These are phyloP conservation scores for Dendrolimus houi DNA, from an alignment of 2,888 invertebrate genomes.

Conservation along the genomic window DNA sequence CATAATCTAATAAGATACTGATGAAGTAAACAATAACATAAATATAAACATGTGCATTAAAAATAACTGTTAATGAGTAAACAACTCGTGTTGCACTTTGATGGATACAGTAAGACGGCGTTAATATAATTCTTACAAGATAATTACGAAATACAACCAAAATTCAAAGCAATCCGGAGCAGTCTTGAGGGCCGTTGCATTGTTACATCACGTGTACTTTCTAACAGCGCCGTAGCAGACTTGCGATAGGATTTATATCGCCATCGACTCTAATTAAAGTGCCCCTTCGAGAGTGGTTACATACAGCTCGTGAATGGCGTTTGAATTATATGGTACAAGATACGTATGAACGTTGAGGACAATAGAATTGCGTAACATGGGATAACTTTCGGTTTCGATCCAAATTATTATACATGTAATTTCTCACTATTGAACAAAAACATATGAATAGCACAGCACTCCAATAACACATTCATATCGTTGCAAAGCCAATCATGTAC, in stretches of 20 bases:
- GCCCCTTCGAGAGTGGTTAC: slow-evolving; percentile 30
- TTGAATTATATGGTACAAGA: slow-evolving; percentile 37
- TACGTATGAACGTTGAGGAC: slow-evolving; percentile 28
- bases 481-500: slow-evolving; percentile 32
- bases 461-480: slow-evolving; percentile 22
- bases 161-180: slow-evolving; percentile 8
- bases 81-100: neutral
- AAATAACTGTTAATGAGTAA: neutral
- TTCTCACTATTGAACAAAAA: slow-evolving; percentile 24
- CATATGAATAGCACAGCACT: slow-evolving; percentile 13
- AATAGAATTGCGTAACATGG: slow-evolving; percentile 53
- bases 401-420: slow-evolving; percentile 33
- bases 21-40: slow-evolving; percentile 31
- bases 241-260: slow-evolving; percentile 54
- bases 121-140: neutral
- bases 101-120: neutral
- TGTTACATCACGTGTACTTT: slow-evolving; percentile 63
- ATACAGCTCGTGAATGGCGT: slow-evolving; percentile 29
- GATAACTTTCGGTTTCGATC: slow-evolving; percentile 49
- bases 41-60: neutral
- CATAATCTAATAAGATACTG: slow-evolving; percentile 12
- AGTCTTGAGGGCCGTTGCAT: slow-evolving; percentile 30
- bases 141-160: neutral
- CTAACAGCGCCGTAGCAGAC: slow-evolving; percentile 41
- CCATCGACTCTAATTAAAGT: slow-evolving; percentile 56